Percentiles rank a stretch among this genome's conserved stretches.
Evolutionary conservation across 2,797 vertebrate genomes (phyloP).

Genomic region (Chaunax sp.): DNA sequence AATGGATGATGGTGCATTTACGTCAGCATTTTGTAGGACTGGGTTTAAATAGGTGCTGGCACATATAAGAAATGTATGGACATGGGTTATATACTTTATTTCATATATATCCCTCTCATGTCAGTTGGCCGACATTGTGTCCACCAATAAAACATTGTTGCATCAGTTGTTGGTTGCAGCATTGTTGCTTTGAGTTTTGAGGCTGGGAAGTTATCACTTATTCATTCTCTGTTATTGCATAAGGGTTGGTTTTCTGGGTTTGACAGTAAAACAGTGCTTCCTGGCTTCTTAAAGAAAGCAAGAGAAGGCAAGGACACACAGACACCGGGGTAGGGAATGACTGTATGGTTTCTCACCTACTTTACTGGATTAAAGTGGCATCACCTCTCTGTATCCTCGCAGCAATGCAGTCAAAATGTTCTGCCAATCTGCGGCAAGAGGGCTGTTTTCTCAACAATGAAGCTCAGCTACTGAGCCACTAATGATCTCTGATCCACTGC

Average conservation of each 20-base stretch:
- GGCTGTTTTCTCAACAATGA: constrained; percentile 32
- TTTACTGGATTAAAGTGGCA: constrained; percentile 27
- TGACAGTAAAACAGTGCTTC: background rate
- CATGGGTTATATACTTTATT: background rate
- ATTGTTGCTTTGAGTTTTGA: constrained; percentile 11
- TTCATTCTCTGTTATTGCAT: constrained; percentile 24
- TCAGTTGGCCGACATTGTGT: background rate
- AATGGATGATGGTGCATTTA: background rate
- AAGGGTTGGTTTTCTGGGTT: constrained; percentile 2
- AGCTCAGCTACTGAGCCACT: constrained; percentile 26
- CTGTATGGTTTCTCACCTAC: background rate
- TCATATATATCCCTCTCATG: constrained; percentile 13
- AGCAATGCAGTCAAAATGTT: constrained; percentile 37
- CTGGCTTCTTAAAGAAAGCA: constrained; percentile 4
- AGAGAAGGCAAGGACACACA: background rate
- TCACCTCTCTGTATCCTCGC: constrained; percentile 4
- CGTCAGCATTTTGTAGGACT: background rate
- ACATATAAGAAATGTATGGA: background rate
- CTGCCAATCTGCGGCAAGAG: constrained; percentile 25
- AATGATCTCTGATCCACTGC: constrained; percentile 30
- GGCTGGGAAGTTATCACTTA: background rate
- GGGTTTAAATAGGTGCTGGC: background rate
- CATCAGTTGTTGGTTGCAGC: constrained; percentile 19
- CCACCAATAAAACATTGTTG: constrained; percentile 15
- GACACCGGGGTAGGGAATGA: constrained; percentile 12